Conservation (phyloP, 2,113 vertebrate species). For the Elephantulus edwardii region DNA sequence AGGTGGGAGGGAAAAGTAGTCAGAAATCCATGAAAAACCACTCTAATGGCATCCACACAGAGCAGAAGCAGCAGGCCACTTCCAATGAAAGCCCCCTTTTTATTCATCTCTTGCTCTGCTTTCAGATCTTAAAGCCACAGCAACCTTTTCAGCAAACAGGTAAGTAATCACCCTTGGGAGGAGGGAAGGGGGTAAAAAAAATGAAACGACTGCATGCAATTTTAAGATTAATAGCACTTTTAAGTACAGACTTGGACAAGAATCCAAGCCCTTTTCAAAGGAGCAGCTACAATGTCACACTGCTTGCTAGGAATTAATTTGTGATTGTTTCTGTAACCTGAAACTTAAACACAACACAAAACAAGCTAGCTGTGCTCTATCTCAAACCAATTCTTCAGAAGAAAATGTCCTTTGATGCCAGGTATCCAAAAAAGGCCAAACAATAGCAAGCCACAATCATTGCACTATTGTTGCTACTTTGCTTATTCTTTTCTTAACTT, state of each 20-base stretch:
- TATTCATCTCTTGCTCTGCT: slow-evolving; percentile 30
- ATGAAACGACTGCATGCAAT: slow-evolving; percentile 53
- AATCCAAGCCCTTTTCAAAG: slow-evolving; percentile 63
- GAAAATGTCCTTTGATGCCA: slow-evolving; percentile 78
- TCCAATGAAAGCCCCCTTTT: neutral
- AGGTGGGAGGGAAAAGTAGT: neutral
- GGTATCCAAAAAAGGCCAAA: slow-evolving; percentile 69
- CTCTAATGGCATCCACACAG: neutral
- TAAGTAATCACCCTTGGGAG: slow-evolving; percentile 53
- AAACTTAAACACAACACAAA: slow-evolving; percentile 70
- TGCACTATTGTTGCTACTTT: slow-evolving; percentile 77
- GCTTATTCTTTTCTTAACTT: slow-evolving; percentile 77
- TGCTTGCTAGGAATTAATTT: slow-evolving; percentile 71
- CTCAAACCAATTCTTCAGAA: slow-evolving; percentile 59
- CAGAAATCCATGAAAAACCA: neutral
- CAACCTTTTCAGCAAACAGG: slow-evolving; percentile 68
- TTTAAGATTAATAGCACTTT: slow-evolving; percentile 62
- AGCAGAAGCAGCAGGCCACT: neutral
- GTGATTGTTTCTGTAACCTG: slow-evolving; percentile 74
- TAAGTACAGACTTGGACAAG: slow-evolving; percentile 46
- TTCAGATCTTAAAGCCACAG: slow-evolving; percentile 49
- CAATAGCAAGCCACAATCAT: slow-evolving; percentile 69
- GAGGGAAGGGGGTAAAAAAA: slow-evolving; percentile 16
- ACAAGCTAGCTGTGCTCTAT: slow-evolving; percentile 65
- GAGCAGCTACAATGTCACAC: slow-evolving; percentile 57